Conservation (phyloP, 2,113 vertebrate genomes). For the Nothocercus julius region DNA sequence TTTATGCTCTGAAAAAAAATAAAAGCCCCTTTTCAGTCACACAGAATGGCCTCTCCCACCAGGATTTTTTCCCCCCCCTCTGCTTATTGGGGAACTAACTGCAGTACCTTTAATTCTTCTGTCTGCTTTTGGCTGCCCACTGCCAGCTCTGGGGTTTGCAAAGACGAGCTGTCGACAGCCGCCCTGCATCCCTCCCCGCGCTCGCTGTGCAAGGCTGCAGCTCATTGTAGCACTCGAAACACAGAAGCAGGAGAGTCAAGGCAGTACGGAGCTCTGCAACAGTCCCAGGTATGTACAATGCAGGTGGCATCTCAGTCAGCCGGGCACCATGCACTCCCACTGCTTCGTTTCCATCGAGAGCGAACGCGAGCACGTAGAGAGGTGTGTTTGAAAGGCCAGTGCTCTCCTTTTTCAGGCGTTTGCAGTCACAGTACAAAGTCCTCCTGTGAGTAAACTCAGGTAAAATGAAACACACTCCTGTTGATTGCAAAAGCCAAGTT, state of each 20-base stretch:
- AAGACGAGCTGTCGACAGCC: fast-evolving
- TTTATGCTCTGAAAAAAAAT: neutral
- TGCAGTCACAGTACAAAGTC: neutral
- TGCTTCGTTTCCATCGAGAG: neutral
- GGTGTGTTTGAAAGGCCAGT: neutral
- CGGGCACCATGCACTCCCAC: neutral
- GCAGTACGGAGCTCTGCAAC: neutral
- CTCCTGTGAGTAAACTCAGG: neutral
- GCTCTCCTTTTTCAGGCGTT: neutral
- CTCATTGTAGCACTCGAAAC: neutral
- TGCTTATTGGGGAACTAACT: neutral
- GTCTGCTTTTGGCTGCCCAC: neutral
- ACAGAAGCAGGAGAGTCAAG: neutral
- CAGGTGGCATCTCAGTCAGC: fast-evolving
- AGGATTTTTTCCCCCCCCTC: neutral
- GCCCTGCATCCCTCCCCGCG: neutral
- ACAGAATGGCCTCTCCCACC: neutral
- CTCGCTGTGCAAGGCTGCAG: neutral
- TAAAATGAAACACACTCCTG: neutral
- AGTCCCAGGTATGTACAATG: fast-evolving
- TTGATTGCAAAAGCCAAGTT: fast-evolving
- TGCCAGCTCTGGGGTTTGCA: neutral
- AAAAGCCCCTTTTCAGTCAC: neutral
- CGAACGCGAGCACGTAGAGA: neutral
- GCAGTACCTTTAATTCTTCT: neutral